Conservation (phyloP, 2,113 vertebrate genomes). For the Rhinichthys klamathensis region DNA sequence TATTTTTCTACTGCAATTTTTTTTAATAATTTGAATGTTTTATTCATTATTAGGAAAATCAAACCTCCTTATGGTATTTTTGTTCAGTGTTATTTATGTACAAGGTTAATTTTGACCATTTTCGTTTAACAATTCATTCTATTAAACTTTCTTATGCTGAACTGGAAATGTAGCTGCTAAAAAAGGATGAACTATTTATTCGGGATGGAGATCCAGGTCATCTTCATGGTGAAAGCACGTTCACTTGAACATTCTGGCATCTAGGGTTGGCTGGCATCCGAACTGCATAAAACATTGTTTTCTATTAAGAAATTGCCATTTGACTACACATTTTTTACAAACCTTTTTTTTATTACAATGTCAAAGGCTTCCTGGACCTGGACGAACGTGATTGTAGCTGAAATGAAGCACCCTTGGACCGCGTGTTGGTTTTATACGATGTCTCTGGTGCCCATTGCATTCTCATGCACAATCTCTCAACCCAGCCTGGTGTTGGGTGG, state of each 20-base stretch:
- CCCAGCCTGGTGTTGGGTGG: constrained; percentile 73
- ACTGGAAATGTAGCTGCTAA: constrained; percentile 90
- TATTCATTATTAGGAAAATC: constrained; percentile 49
- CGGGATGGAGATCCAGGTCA: constrained; percentile 61
- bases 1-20: constrained; percentile 90
- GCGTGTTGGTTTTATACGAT: constrained; percentile 64
- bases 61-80: constrained; percentile 57
- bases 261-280: constrained; percentile 74
- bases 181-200: constrained; percentile 66
- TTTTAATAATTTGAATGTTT: constrained; percentile 54
- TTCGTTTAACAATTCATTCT: constrained; percentile 54
- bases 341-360: constrained; percentile 68
- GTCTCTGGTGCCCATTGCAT: constrained; percentile 62
- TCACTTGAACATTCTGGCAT: constrained; percentile 53
- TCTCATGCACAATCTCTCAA: constrained; percentile 69
- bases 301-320: constrained; percentile 77
- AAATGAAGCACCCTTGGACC: constrained; percentile 74
- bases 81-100: constrained; percentile 75
- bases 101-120: constrained; percentile 27
- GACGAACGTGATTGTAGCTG: constrained; percentile 74
- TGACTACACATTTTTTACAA: constrained; percentile 81
- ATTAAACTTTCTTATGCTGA: constrained; percentile 67
- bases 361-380: constrained; percentile 65
- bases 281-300: constrained; percentile 84
- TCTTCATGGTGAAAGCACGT: constrained; percentile 58